Evolutionary conservation across 92 coral and sea anemone species (phyloP).

Genomic region (Chrysogorgia sp.): DNA sequence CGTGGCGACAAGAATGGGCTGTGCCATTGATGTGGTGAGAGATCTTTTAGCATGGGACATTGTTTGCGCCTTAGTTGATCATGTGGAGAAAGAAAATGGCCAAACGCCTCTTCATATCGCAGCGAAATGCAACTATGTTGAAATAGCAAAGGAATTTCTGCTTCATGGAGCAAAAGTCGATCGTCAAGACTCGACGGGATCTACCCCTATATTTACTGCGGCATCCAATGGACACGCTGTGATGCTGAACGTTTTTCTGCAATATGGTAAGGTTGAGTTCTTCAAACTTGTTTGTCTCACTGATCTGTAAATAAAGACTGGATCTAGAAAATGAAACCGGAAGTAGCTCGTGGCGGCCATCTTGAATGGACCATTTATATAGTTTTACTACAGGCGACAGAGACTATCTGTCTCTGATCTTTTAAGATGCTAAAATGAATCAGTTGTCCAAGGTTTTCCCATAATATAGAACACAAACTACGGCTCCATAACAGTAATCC

Average conservation of each 20-base stretch:
- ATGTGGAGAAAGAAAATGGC: slow-evolving; percentile 50
- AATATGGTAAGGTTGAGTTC: slow-evolving; percentile 10
- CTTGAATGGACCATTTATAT: no score
- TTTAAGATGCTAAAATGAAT: no score
- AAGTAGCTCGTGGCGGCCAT: no score
- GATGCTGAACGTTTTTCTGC: slow-evolving; percentile 21
- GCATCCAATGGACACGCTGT: slow-evolving; percentile 32
- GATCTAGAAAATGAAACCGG: no score
- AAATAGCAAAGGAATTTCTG: slow-evolving; percentile 63
- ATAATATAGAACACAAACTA: no score
- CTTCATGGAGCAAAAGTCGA: slow-evolving; percentile 70
- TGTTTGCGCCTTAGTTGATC: slow-evolving; percentile 22
- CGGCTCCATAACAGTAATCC: no score
- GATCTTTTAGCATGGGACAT: not conserved
- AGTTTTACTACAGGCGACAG: no score
- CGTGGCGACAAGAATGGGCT: slow-evolving; percentile 39
- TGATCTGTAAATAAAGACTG: no score
- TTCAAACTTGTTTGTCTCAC: no score
- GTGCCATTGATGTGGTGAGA: not conserved
- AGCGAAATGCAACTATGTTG: slow-evolving; percentile 60
- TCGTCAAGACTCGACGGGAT: slow-evolving; percentile 49
- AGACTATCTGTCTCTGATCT: no score
- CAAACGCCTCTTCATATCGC: slow-evolving; percentile 73
- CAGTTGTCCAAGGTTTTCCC: no score
- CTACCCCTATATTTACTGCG: slow-evolving; percentile 66